Base-by-base conservation (phyloP, 1,140 invertebrate genomes). In the Hirudo medicinalis region DNA sequence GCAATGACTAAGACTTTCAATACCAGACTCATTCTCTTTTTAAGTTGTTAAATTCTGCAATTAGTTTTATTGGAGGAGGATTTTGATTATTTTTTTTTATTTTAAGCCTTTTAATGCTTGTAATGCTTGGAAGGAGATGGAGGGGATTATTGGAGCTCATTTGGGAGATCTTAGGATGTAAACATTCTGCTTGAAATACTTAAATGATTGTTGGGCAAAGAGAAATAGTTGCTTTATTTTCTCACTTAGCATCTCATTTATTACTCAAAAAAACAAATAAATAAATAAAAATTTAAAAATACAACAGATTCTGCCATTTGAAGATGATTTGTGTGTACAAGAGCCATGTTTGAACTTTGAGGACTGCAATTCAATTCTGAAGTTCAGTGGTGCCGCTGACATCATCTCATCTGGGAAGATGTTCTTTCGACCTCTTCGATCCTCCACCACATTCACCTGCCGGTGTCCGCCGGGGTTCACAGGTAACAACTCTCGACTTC, bases 271-370 rank as follows among this genome's bases (percentile, higher is more conserved):
- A 57, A 57, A 57, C 2, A 4, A 57, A 57, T 57, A 3, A 57
- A 57, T 3, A 20, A n/a, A n/a, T 57, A 3, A n/a, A 20, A 27
- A 22, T 67, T 67, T 25, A 25, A 22, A 19, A 13, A 13, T 25
- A n/a, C n/a, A n/a, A 63, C 76, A 91, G 85, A 90, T 98, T 0
- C 80, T 97, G 3, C 92, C 94, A 0, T 97, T 98, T 81, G 57
- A n/a, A 22, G 93, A 96, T 79, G 96, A 97, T 81, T 84, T 97
- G 0, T 99, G 96, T 81, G 89, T 96, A 0, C 86, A 89, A 25
- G 96, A 99, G 79, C 94, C 94, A 0, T 99, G 96, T 78, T 83
- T 94, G 0, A 96, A 98, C 81, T 98, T 89, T 80, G 93, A 97
- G 79, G 88, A 92, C 77, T 99, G 95, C 77, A 79, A 91, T 0